Evolutionary conservation across 2,888 invertebrate genomes (phyloP).

Genomic region (Griposia aprilina): DNA sequence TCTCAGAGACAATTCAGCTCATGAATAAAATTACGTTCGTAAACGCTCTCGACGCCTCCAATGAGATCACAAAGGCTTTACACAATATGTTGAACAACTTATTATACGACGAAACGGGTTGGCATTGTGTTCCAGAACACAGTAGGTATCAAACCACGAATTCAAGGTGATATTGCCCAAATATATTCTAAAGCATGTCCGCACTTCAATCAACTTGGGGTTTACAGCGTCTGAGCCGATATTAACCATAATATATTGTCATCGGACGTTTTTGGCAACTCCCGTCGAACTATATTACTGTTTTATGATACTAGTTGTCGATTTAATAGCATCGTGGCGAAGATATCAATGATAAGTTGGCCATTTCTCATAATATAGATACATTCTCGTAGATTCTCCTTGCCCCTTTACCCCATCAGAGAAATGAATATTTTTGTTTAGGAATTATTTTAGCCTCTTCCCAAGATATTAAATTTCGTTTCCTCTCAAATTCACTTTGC

Average conservation of each 20-base stretch:
- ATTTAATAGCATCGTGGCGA: slow-evolving; percentile 53
- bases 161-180: slow-evolving; percentile 81
- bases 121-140: slow-evolving; percentile 69
- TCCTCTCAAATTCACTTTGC: slow-evolving; percentile 46
- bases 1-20: slow-evolving; percentile 56
- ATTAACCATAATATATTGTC: slow-evolving; percentile 63
- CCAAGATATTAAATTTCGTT: slow-evolving; percentile 44
- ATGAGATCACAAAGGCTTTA: slow-evolving; percentile 71
- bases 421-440: slow-evolving; percentile 46
- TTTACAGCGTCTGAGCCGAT: slow-evolving; percentile 62
- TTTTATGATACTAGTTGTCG: slow-evolving; percentile 61
- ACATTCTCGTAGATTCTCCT: slow-evolving; percentile 3
- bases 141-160: slow-evolving; percentile 63
- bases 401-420: slow-evolving; percentile 16
- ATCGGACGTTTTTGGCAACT: slow-evolving; percentile 56
- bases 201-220: slow-evolving; percentile 70
- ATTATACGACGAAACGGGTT: slow-evolving; percentile 71
- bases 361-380: slow-evolving; percentile 36
- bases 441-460: slow-evolving; percentile 22
- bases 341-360: slow-evolving; percentile 53
- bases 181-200: slow-evolving; percentile 79
- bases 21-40: slow-evolving; percentile 66
- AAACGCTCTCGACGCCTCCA: slow-evolving; percentile 65
- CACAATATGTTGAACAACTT: slow-evolving; percentile 68
- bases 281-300: slow-evolving; percentile 38